Conservation (phyloP, 2,113 vertebrate species). For the Oenanthe melanoleuca region DNA sequence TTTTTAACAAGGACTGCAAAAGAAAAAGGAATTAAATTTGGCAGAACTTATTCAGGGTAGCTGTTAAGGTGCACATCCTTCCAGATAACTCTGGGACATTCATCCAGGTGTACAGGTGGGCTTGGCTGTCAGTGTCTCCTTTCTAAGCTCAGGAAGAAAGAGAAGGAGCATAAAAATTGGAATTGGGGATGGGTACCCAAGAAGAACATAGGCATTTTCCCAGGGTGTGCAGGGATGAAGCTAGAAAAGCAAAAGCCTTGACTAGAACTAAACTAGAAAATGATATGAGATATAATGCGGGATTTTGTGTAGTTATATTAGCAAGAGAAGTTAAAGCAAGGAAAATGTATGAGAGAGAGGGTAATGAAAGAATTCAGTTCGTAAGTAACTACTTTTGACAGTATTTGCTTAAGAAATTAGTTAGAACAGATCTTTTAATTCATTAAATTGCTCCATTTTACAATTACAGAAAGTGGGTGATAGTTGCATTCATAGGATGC, state of each 20-base stretch:
- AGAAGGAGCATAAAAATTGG: background rate
- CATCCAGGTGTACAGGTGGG: background rate
- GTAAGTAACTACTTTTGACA: background rate
- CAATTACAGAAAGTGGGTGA: background rate
- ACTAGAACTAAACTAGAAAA: background rate
- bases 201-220: background rate
- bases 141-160: background rate
- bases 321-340: background rate
- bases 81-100: background rate
- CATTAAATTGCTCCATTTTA: background rate
- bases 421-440: background rate
- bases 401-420: background rate
- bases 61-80: background rate
- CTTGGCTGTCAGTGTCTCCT: background rate
- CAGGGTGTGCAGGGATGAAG: background rate
- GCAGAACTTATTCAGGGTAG: background rate
- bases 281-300: accelerated
- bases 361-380: background rate
- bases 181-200: background rate
- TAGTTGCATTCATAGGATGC: background rate
- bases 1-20: background rate
- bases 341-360: background rate
- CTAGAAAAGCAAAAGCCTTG: background rate
- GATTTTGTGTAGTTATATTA: background rate
- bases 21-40: background rate